phyloP scores from a whole-genome alignment of 2,113 vertebrate genomes.

The Mirza zaza region DNA sequence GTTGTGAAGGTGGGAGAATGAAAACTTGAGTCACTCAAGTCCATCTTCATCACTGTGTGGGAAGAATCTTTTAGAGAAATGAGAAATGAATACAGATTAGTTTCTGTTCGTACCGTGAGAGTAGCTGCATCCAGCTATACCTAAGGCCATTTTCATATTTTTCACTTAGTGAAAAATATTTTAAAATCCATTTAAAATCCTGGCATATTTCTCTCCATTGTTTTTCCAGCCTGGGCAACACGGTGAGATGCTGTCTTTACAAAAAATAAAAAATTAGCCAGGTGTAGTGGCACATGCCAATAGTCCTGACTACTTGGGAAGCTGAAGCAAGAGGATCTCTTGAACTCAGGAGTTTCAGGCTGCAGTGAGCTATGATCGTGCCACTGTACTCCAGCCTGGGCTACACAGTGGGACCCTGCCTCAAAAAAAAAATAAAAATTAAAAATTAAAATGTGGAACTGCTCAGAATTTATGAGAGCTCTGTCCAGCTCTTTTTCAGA shows the following conservation, averaged over 20 bases:
- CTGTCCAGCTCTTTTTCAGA: constrained; percentile 9
- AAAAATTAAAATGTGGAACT: not conserved
- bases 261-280: too few species aligned
- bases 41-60: not conserved
- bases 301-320: too few species aligned
- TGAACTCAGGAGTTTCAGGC: too few species aligned
- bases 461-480: not conserved
- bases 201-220: not conserved
- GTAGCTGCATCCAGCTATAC: not conserved
- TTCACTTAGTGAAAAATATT: not conserved
- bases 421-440: not conserved
- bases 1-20: not conserved
- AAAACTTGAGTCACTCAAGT: not conserved
- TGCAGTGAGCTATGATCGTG: too few species aligned
- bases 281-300: too few species aligned
- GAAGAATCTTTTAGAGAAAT: not conserved
- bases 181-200: not conserved
- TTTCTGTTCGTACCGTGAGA: not conserved
- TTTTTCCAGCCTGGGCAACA: not conserved
- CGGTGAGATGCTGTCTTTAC: too few species aligned
- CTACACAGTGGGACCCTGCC: too few species aligned
- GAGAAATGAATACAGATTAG: not conserved
- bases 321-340: too few species aligned
- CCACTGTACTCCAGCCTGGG: too few species aligned
- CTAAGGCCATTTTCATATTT: not conserved